These are phyloP conservation scores for Silurus asotus DNA, from an alignment of 2,113 vertebrate species.

Conservation along the genomic window DNA sequence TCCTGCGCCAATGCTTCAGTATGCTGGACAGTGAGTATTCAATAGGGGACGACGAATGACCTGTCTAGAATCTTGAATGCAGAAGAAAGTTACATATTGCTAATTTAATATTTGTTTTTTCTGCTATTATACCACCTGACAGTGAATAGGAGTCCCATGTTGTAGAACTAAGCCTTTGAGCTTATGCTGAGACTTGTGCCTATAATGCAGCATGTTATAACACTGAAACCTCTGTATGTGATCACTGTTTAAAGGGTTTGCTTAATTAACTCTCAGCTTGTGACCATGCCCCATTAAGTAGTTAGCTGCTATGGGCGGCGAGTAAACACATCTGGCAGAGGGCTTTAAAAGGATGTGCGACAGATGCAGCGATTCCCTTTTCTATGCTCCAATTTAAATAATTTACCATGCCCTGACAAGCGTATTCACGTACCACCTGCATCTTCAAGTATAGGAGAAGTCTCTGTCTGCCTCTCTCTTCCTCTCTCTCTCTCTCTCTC, in stretches of 20 bases:
- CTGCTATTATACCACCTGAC: neutral
- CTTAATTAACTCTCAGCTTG: conserved; percentile 89
- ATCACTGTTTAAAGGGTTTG: conserved; percentile 71
- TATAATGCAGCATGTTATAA: conserved; percentile 46
- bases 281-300: conserved; percentile 84
- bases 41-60: neutral
- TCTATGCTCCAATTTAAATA: conserved; percentile 79
- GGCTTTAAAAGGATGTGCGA: conserved; percentile 78
- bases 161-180: conserved; percentile 32
- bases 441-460: conserved; percentile 21
- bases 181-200: conserved; percentile 34
- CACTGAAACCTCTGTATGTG: conserved; percentile 64
- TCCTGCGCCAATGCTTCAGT: conserved; percentile 82
- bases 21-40: conserved; percentile 91
- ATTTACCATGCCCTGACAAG: conserved; percentile 74
- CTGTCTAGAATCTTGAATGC: neutral
- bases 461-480: neutral
- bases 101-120: neutral
- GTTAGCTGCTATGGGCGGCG: conserved; percentile 80
- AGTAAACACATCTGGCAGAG: conserved; percentile 91
- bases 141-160: conserved; percentile 5
- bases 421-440: conserved; percentile 59
- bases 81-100: neutral
- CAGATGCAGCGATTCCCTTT: conserved; percentile 85
- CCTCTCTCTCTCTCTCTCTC: neutral